Evolutionary conservation across 2,888 invertebrate species (phyloP).

Genomic region (Leptopilina drosophilae): DNA sequence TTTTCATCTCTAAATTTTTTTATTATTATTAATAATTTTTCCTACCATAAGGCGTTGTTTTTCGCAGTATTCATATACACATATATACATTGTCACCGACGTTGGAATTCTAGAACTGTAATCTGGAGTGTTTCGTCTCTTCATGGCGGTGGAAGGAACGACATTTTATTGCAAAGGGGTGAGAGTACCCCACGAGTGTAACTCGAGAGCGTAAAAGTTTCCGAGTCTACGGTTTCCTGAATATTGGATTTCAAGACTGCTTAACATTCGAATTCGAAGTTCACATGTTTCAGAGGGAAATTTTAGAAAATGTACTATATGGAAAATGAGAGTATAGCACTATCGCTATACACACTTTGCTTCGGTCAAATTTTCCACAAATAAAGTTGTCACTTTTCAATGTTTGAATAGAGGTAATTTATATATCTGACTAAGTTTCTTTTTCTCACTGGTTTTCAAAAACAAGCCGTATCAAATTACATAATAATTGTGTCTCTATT

Average conservation of each 20-base stretch:
- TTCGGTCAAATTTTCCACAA: conserved; percentile 19
- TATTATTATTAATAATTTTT: too few species aligned
- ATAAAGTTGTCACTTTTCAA: conserved; percentile 10
- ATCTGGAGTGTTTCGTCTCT: conserved; percentile 33
- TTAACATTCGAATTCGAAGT: conserved; percentile 27
- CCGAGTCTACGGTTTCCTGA: conserved; percentile 27
- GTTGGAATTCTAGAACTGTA: conserved; percentile 23
- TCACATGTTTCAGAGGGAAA: conserved; percentile 12
- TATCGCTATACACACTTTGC: background rate
- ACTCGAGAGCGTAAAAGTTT: conserved; percentile 33
- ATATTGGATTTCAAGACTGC: conserved; percentile 29
- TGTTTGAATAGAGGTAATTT: conserved; percentile 2
- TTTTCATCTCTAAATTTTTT: too few species aligned
- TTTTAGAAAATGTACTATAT: conserved; percentile 9
- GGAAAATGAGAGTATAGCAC: background rate
- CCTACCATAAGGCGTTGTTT: conserved; percentile 28
- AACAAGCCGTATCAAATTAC: background rate
- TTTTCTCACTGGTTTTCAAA: too few species aligned
- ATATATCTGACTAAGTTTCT: background rate
- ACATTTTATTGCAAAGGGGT: conserved; percentile 31
- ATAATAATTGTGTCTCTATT: too few species aligned
- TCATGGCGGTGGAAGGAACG: conserved; percentile 20
- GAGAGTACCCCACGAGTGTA: conserved; percentile 26
- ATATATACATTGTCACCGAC: background rate
- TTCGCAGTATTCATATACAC: background rate